Conservation (phyloP, 2,113 vertebrate genomes). For the Ptilorrhoa leucosticta region DNA sequence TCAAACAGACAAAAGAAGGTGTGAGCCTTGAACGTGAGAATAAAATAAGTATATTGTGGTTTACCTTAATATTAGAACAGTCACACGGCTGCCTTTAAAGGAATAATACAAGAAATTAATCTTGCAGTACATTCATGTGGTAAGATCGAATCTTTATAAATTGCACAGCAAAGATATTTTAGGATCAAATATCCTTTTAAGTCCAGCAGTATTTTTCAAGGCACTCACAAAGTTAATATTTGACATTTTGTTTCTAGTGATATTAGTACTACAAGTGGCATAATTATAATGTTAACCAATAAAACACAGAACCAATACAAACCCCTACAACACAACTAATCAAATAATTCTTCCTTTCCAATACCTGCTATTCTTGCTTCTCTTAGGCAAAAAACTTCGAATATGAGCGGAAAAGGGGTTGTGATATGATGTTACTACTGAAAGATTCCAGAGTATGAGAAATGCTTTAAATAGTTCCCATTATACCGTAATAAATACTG, state of each 20-base stretch:
- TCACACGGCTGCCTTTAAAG: conserved; percentile 3
- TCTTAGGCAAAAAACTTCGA: not conserved
- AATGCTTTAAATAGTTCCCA: not conserved
- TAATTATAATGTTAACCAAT: not conserved
- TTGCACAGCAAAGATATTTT: not conserved
- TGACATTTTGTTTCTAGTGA: not conserved
- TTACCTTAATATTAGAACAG: not conserved
- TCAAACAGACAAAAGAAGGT: not conserved
- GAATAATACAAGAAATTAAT: not conserved
- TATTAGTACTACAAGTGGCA: not conserved
- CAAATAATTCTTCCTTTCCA: not conserved
- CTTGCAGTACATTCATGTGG: not conserved
- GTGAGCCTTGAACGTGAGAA: not conserved
- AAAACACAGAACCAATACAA: not conserved
- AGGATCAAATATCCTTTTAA: not conserved
- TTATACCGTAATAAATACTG: not conserved
- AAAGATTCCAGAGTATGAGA: not conserved
- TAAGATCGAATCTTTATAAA: conserved; percentile 18
- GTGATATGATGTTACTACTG: not conserved
- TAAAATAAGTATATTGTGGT: not conserved
- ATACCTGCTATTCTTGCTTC: not conserved
- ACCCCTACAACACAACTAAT: not conserved
- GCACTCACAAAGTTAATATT: not conserved
- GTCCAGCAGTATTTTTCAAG: not conserved
- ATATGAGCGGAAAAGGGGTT: not conserved